Evolutionary conservation across 2,888 invertebrate genomes (phyloP), one percentile per base, ranked within the genome.

Genomic region (Volucella inanis): DNA sequence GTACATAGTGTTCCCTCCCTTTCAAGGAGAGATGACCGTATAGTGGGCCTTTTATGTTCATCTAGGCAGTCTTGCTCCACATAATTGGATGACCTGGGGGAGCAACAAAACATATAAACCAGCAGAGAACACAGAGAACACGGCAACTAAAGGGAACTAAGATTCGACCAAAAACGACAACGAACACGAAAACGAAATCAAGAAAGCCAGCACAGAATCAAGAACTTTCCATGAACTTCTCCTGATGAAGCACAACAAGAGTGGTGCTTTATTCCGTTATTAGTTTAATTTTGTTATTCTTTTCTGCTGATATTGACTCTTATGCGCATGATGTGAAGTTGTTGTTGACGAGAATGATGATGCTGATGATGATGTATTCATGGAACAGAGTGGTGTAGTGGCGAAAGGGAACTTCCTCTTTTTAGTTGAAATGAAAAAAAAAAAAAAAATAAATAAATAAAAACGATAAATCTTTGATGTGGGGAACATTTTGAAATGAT

Each of bases 301-400:
- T 77, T 52, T 50, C n/a, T 45, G 61, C 47, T 67, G 67, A 14
- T 59, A 65, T 70, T 52, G 68, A 54, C 18, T 75, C 59, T 65
- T 75, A 57, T 80, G 84, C 80, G 65, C 75, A 84, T 76, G 84
- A 75, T 71, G 65, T 84, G 65, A 75, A 67, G 80, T 79, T 75
- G 52, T 22, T 47, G 31, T 50, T 55, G 68, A 54, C 22, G 41
- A 55, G 8, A 31, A 47, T 2, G 59, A 59, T 49, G 67, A 59
- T 4, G 11, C 15, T 15, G 65, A 54, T 55, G 59, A 54, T 82
- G 81, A 68, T 50, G 59, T 59, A 67, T 77, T 70, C 65, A 61
- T 68, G 61, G 49, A 64, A 38, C 31, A 64, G 18, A 55, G 49
- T 14, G 50, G 39, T 62, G 67, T 61, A 47, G 31, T 31, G 61